Conservation (phyloP, 2,888 invertebrate species). For the Rotaria sp. region DNA sequence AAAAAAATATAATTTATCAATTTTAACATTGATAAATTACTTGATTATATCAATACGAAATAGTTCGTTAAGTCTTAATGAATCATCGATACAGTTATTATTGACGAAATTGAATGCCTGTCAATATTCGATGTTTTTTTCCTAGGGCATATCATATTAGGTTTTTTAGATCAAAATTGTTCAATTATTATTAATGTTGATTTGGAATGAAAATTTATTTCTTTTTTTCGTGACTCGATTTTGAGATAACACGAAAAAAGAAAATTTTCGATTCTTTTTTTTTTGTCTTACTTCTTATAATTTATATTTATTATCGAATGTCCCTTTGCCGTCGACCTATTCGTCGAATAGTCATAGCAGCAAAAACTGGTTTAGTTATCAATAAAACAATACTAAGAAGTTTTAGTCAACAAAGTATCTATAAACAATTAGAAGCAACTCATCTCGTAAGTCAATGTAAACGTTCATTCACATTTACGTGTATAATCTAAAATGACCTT, state of each 20-base stretch:
- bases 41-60: not conserved
- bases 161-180: not conserved
- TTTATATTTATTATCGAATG: not conserved
- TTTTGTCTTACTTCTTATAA: not conserved
- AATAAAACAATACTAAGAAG: not conserved
- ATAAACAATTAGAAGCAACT: slow-evolving; percentile 7
- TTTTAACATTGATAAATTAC: too few species aligned
- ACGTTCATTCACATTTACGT: not conserved
- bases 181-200: not conserved
- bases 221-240: not conserved
- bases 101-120: not conserved
- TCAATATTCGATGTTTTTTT: slow-evolving; percentile 7
- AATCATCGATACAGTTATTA: not conserved
- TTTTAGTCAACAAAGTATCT: not conserved
- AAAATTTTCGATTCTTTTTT: not conserved
- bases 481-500: slow-evolving; percentile 13
- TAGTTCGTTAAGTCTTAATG: not conserved
- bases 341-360: not conserved
- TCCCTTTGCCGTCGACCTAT: slow-evolving; percentile 8
- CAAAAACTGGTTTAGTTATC: not conserved
- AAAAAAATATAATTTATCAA: too few species aligned
- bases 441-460: not conserved
- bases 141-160: not conserved
- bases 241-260: not conserved
- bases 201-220: not conserved